These are phyloP conservation scores for Oreochromis tanganicae DNA, from an alignment of 2,113 vertebrate genomes.

Conservation along the genomic window DNA sequence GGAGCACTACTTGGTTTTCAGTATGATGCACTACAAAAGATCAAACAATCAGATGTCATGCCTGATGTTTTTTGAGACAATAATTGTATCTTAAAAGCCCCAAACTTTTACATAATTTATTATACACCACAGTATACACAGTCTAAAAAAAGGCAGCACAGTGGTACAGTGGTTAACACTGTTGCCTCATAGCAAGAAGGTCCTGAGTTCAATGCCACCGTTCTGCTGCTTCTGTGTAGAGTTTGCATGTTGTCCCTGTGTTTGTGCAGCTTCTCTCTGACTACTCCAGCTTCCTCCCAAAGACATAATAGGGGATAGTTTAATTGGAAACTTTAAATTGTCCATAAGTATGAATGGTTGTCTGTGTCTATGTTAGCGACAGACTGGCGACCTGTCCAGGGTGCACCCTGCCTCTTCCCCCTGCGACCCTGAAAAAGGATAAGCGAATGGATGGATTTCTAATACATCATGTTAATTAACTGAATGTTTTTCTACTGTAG, in stretches of 20 bases:
- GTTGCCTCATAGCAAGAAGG: not conserved
- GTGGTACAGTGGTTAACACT: not conserved
- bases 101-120: not conserved
- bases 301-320: not conserved
- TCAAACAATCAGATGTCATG: not conserved
- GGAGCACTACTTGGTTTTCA: not conserved
- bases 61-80: not conserved
- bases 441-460: not conserved
- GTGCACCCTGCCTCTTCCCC: rapidly evolving
- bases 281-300: not conserved
- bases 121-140: not conserved
- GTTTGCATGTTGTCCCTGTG: not conserved
- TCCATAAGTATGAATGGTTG: not conserved
- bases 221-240: not conserved
- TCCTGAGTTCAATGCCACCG: not conserved
- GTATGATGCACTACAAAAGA: not conserved
- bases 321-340: not conserved
- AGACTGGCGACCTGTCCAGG: rapidly evolving
- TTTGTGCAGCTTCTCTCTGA: not conserved
- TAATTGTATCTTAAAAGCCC: not conserved
- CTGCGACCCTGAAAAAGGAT: not conserved
- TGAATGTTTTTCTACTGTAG: not conserved
- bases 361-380: not conserved
- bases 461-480: not conserved
- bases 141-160: rapidly evolving